Conservation (phyloP, 2,113 vertebrate genomes). For the Cavia porcellus region DNA sequence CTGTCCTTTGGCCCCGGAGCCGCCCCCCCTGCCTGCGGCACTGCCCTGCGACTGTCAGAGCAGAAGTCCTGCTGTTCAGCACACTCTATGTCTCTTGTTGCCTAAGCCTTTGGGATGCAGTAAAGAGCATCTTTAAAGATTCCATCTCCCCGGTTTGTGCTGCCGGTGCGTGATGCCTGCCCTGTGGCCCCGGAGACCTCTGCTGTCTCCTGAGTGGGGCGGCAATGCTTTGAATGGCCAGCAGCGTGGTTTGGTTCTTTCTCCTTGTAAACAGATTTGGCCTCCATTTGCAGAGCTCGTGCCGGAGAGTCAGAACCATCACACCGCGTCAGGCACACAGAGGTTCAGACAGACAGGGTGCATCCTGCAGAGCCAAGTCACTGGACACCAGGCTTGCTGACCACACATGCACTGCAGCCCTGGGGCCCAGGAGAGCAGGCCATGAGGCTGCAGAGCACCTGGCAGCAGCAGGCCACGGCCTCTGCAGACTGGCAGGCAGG, state of each 20-base stretch:
- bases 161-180: neutral
- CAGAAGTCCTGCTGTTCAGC: neutral
- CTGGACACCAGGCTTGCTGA: neutral
- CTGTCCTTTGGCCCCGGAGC: neutral
- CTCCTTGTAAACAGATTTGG: neutral
- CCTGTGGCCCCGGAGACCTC: neutral
- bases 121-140: neutral
- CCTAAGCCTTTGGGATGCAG: neutral
- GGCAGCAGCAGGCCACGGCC: neutral
- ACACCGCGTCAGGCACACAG: neutral
- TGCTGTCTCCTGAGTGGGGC: neutral
- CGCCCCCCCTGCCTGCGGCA: neutral
- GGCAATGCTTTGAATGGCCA: neutral
- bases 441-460: fast-evolving
- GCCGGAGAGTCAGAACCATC: neutral
- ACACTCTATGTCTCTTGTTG: too few relatives aligned
- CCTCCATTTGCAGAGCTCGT: neutral
- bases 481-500: too few relatives aligned
- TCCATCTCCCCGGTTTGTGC: neutral
- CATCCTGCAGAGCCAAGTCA: too few relatives aligned
- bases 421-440: neutral
- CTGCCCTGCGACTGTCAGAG: neutral
- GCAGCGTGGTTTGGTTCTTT: neutral
- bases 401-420: neutral
- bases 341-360: neutral